Evolutionary conservation across 2,888 invertebrate species (phyloP).

Genomic region (Sinohyriopsis cumingii): DNA sequence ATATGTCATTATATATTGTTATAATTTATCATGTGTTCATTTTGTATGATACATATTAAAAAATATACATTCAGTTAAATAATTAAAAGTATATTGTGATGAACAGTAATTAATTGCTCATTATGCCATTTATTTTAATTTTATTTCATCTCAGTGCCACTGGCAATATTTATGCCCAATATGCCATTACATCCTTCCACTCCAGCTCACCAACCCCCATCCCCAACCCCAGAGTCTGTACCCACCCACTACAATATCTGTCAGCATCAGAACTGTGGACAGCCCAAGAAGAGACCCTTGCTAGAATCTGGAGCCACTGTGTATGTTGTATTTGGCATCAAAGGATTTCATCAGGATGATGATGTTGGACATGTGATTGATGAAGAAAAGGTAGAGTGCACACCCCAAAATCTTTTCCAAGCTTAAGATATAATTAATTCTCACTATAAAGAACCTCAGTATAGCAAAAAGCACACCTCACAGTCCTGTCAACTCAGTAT

Average conservation of each 20-base stretch:
- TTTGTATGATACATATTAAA: too few relatives aligned
- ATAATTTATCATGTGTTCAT: too few relatives aligned
- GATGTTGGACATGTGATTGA: constrained; percentile 60
- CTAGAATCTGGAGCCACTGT: constrained; percentile 62
- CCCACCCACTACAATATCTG: constrained; percentile 51
- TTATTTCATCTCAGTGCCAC: background rate
- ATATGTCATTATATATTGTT: too few relatives aligned
- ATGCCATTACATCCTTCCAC: background rate
- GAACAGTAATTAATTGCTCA: too few relatives aligned
- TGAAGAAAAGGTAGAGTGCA: constrained; percentile 44
- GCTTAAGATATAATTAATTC: too few relatives aligned
- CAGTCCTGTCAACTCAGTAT: too few relatives aligned
- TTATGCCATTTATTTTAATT: too few relatives aligned
- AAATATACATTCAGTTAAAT: too few relatives aligned
- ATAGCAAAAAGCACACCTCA: too few relatives aligned
- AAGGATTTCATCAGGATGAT: constrained; percentile 32
- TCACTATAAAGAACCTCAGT: too few relatives aligned
- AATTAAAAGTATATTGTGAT: too few relatives aligned
- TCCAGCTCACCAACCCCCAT: background rate
- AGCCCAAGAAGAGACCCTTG: constrained; percentile 56
- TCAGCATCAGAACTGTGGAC: constrained; percentile 48
- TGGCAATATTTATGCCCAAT: background rate
- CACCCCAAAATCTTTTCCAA: too few relatives aligned
- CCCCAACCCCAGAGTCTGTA: constrained; percentile 33
- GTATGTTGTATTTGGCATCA: constrained; percentile 66